Evolutionary conservation across 2,113 vertebrate species (phyloP).

Genomic region (Muscicapa adusta): DNA sequence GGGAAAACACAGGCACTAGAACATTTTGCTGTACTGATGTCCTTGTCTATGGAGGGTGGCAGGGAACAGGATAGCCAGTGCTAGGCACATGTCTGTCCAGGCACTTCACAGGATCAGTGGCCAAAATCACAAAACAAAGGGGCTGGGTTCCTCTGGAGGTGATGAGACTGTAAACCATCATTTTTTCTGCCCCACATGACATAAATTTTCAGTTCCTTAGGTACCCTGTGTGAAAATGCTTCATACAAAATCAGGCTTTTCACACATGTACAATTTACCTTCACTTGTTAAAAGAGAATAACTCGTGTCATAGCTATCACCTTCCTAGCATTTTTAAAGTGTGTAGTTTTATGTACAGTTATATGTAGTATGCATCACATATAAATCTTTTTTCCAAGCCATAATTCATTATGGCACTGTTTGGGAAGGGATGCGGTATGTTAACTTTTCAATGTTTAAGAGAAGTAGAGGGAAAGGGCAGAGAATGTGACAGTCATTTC

Average conservation of each 20-base stretch:
- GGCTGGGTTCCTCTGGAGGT: background rate
- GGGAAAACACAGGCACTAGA: background rate
- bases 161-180: background rate
- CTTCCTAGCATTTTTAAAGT: background rate
- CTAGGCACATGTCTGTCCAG: background rate
- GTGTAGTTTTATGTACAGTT: background rate
- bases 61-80: background rate
- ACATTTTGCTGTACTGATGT: background rate
- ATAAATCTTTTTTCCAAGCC: background rate
- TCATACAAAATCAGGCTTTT: background rate
- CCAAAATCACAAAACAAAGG: background rate
- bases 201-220: background rate
- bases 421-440: background rate
- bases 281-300: background rate
- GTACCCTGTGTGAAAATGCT: background rate
- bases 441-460: background rate
- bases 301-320: background rate
- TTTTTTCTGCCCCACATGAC: background rate
- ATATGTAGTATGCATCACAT: background rate
- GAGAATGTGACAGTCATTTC: background rate
- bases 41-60: background rate
- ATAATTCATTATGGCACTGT: background rate
- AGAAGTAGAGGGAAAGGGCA: background rate
- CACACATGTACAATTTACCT: background rate
- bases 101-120: background rate